Evolutionary conservation across 1,140 invertebrate species (phyloP), one percentile per base, ranked within the genome.

Genomic region (Holotrichia oblita): DNA sequence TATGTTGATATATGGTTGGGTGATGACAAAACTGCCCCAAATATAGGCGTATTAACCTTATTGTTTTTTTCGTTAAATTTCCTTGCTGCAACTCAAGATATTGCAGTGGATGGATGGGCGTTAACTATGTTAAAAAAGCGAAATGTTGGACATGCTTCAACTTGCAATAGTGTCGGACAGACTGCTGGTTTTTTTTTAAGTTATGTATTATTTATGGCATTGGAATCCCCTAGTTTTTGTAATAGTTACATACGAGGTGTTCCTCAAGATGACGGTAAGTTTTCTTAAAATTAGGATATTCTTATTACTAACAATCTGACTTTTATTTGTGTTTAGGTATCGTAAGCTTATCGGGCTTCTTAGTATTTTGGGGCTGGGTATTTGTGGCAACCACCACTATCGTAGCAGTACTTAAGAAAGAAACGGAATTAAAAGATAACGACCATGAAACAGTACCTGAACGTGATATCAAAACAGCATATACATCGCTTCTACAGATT

Each of bases 61-160:
- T 89, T 97, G 73, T 99, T 99, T 89, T 96, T 99, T 85, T 89
- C 91, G 75, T 89, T 99, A 0, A 99, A 99, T 84, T 98, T 99
- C 83, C 89, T 99, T 74, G 98, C 98, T 12, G 98, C 99, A 1
- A 99, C 98, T 24, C 99, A 99, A 89, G 99, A 99, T 88, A 99
- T 99, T 85, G 98, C 98, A 77, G 98, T 99, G 0, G 99, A 99
- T 91, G 99, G 99, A 3, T 99, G 99, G 99, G 98, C 98, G 1
- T 88, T 99, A 0, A 99, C 98, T 3, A 99, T 99, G 96, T 88
- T 99, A 3, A 96, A 97, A 86, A 94, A 95, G 90, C 93, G 91
- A 85, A 99, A 99, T 89, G 97, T 99, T 41, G 97, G 96, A n/a
- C 98, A 99, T 89, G 99, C 98, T 8, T 99, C 98, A 10, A 99